These are phyloP conservation scores for Leptothorax acervorum DNA, from an alignment of 2,888 invertebrate genomes.

Conservation along the genomic window DNA sequence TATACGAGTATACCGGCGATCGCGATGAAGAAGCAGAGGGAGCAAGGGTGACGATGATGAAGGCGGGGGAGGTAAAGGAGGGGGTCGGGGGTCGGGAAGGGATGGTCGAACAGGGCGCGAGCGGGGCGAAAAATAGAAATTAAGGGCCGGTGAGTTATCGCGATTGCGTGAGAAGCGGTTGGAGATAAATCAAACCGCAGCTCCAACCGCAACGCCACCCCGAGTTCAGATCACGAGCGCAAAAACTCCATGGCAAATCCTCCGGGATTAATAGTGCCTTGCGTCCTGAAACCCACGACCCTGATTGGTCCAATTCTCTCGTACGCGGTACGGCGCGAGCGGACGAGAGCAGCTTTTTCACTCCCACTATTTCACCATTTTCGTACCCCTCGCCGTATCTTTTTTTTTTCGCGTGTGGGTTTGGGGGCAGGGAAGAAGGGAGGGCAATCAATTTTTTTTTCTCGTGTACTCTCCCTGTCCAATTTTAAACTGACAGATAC, in stretches of 20 bases:
- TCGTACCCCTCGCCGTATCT: background rate
- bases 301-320: constrained; percentile 77
- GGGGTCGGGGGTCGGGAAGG: background rate
- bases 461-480: constrained; percentile 35
- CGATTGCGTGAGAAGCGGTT: constrained; percentile 84
- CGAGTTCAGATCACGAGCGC: constrained; percentile 79
- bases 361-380: constrained; percentile 19
- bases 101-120: constrained; percentile 39
- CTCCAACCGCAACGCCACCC: constrained; percentile 81
- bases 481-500: constrained; percentile 69
- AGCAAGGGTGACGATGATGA: constrained; percentile 51
- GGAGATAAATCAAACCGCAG: constrained; percentile 84
- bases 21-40: constrained; percentile 58
- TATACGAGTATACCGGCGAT: constrained; percentile 24
- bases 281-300: constrained; percentile 66
- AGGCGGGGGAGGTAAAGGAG: constrained; percentile 27
- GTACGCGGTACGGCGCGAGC: constrained; percentile 48
- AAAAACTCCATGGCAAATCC: constrained; percentile 83
- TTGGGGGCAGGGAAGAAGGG: background rate
- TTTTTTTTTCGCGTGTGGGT: background rate
- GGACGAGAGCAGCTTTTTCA: constrained; percentile 60
- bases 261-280: constrained; percentile 82
- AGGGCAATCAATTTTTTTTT: background rate
- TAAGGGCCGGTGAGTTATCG: constrained; percentile 84
- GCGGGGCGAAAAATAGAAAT: constrained; percentile 84